Evolutionary conservation across 2,797 vertebrate genomes (phyloP), one percentile per base, ranked within the genome.

Genomic region (Sciurus vulgaris): DNA sequence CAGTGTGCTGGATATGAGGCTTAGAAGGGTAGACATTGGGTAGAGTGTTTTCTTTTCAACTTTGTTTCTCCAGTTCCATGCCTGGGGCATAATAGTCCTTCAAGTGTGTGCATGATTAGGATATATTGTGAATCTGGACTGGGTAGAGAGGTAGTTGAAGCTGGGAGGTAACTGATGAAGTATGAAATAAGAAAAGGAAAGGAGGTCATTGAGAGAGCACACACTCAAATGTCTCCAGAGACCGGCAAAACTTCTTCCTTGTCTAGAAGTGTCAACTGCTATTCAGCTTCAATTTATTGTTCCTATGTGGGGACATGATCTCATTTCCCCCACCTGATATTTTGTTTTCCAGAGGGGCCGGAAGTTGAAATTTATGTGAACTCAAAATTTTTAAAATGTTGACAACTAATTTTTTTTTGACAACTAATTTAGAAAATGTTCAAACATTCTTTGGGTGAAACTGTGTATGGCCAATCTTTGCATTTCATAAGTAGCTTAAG

Each of bases 311-410:
- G 13, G 90, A 92, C 7, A 0, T 28, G 28, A 28, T 14, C 81
- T 86, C 7, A 35, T 9, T 73, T 83, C 78, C 73, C 35, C 5
- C n/a, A 33, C 65, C 81, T 89, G 22, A 33, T 83, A 88, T 17
- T 94, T 96, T 17, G 0, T 81, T 96, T 94, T 76, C 28, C 93
- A n/a, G 22, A 95, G 61, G 41, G 77, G 73, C 63, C 79, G n/a
- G 49, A 85, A 73, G 12, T 82, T 70, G 87, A 93, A 89, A 74
- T 90, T 69, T 59, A 69, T 89, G 38, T 86, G 67, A 89, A 74
- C 51, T 77, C 67, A 88, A 13, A 14, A 51, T 86, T 76, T 95
- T 96, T 65, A 78, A 61, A 79, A 76, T 74, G 49, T 88, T 76
- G 92, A 61, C 63, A 77, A 26, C 24, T 49, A 83, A 56, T 85